Evolutionary conservation across 2,113 vertebrate species (phyloP), one percentile per base, ranked within the genome.

Genomic region (Rhombomys opimus): DNA sequence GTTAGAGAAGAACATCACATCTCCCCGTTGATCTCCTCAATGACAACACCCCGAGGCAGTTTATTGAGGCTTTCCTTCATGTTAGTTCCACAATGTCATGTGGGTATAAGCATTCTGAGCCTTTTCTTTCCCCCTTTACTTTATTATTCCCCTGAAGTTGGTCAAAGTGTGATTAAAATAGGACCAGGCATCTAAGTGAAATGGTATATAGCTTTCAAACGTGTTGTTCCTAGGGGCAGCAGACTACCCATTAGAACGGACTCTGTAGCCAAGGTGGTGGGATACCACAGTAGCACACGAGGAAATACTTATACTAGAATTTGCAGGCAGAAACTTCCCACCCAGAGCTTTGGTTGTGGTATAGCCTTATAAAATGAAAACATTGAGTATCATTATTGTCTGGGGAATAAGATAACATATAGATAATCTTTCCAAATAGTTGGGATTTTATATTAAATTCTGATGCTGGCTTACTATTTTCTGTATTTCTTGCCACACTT

Each of bases 401-500:
- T 82, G 78, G 70, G 82, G 72, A 90, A 87, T 94, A 89, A 87
- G 90, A 73, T 67, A 85, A 94, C 70, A 85, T 86, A 68, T 0
- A 77, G 95, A 27, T 75, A 76, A 23, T 77, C 75, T 95, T 96
- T 89, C 68, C 76, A 97, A 91, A 90, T 68, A 94, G 38, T 67
- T 95, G 76, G 20, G 70, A 20, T 61, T 94, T 97, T 93, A 20
- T 54, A 70, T 90, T 91, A 78, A 78, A 84, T 93, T 77, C 32
- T 72, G 12, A 84, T 38, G 50, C 68, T 35, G 63, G 87, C 88
- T 95, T 95, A 94, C 57, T 80, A 68, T 86, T 84, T 93, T 78
- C 63, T 52, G 25, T 65, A 22, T 92, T 85, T 72, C 35, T 96
- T 68, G 46, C 15, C 18, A 32, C 0, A 5, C 25, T 85, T 84